phyloP scores from a whole-genome alignment of 2,888 invertebrate species.

The Drosophila niveifrons region DNA sequence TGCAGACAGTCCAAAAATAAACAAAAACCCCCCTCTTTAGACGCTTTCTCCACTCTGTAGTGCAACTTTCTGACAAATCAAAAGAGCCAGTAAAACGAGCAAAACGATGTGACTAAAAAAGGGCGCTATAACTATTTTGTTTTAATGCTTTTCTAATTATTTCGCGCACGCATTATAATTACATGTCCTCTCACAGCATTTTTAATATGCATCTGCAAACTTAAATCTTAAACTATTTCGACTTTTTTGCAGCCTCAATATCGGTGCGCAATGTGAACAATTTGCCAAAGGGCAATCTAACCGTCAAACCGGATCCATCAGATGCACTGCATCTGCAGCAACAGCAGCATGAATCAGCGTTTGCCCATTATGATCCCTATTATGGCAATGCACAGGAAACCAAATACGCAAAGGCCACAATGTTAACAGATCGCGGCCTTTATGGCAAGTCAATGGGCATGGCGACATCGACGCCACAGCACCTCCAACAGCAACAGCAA shows the following conservation, averaged over 20 bases:
- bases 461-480: slow-evolving; percentile 76
- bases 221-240: slow-evolving; percentile 3
- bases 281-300: slow-evolving; percentile 84
- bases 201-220: not conserved
- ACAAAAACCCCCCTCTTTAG: slow-evolving; percentile 8
- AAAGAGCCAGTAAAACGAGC: slow-evolving; percentile 14
- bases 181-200: slow-evolving; percentile 39
- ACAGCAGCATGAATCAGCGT: slow-evolving; percentile 58
- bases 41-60: slow-evolving; percentile 48
- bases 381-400: slow-evolving; percentile 80
- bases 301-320: slow-evolving; percentile 85
- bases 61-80: slow-evolving; percentile 24
- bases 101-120: not conserved
- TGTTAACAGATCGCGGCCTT: slow-evolving; percentile 77
- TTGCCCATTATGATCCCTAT: slow-evolving; percentile 83
- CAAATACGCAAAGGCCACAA: slow-evolving; percentile 84
- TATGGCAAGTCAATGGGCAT: slow-evolving; percentile 45
- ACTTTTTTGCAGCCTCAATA: slow-evolving; percentile 88
- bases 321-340: slow-evolving; percentile 64
- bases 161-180: slow-evolving; percentile 77
- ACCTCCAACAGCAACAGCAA: slow-evolving; percentile 59
- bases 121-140: slow-evolving; percentile 30
- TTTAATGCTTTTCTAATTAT: slow-evolving; percentile 59
- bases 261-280: slow-evolving; percentile 87
- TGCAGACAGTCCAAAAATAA: slow-evolving; percentile 12